These are phyloP conservation scores for Drosophila santomea DNA, from an alignment of 1,140 invertebrate species.

Conservation along the genomic window DNA sequence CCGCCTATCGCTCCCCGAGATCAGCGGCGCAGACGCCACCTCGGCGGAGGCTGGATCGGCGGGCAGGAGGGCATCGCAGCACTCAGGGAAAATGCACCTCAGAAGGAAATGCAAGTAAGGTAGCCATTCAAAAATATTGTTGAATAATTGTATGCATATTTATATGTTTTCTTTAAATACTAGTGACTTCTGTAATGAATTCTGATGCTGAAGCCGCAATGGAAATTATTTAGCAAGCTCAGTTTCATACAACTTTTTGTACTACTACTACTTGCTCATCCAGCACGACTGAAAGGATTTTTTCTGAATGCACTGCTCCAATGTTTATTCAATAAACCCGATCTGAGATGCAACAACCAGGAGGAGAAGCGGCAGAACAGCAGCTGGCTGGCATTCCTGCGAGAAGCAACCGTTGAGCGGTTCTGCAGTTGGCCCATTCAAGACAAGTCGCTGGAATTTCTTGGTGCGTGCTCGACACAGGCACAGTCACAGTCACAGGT, in stretches of 20 bases:
- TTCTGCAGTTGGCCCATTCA: conserved; percentile 74
- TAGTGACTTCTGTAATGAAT: too few relatives aligned
- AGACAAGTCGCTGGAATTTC: conserved; percentile 82
- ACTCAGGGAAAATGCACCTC: conserved; percentile 5
- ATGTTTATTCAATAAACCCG: conserved; percentile 84
- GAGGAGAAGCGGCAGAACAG: conserved; percentile 24
- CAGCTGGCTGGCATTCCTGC: conserved; percentile 54
- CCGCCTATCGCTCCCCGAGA: conserved; percentile 68
- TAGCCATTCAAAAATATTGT: not conserved
- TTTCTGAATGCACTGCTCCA: conserved; percentile 35
- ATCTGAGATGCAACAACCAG: conserved; percentile 52
- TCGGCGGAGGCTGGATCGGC: conserved; percentile 19
- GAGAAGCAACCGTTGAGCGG: conserved; percentile 36
- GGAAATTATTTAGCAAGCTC: too few relatives aligned
- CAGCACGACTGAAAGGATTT: conserved; percentile 1
- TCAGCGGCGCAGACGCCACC: conserved; percentile 69
- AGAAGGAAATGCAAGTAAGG: not conserved
- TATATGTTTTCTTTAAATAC: too few relatives aligned
- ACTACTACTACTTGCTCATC: too few relatives aligned
- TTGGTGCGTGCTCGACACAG: conserved; percentile 84
- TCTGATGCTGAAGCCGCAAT: too few relatives aligned
- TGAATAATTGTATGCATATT: too few relatives aligned
- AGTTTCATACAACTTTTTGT: too few relatives aligned
- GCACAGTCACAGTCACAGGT: conserved; percentile 42
- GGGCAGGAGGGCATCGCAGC: conserved; percentile 1